Base-by-base conservation (phyloP, 2,888 invertebrate species). In the Drosophila heteroneura region DNA sequence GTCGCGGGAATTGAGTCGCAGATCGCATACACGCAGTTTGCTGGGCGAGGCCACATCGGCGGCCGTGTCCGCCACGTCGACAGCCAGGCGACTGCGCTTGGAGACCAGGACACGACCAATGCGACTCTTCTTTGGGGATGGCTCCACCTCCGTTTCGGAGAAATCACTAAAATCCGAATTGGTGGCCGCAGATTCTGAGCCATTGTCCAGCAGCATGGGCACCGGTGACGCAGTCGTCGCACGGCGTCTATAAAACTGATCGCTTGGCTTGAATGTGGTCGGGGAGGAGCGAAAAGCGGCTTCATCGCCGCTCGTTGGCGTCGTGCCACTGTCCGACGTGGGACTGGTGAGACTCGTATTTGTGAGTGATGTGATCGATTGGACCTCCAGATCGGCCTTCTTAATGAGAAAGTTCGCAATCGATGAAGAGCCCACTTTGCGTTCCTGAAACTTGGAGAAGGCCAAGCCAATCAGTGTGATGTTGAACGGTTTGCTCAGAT, bases 401-500 rank as follows among this genome's bases (percentile, higher is more conserved):
- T 96, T 96, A 92, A 96, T 95, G 60, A 97, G 94, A 91, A 96
- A 97, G 72, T 96, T 96, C 9, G 96, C 95, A 83, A 97, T 96
- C 19, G 96, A 96, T 85, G 96, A 95, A 77, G 95, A 95, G 2
- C 96, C 96, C 5, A 95, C 95, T 92, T 95, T 95, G 70, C 95
- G 94, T 59, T 93, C 97, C 84, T 96, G 96, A 91, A 97, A 97
- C 92, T 97, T 97, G 1, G 96, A 96, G 92, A 97, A 97, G 28
- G 97, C 96, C 88, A 97, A 94, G n/a, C 97, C 97, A 70, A 97
- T 94, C 63, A 97, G 93, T 0, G 97, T 97, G 85, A 97, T 95
- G 93, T 97, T 97, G 94, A 96, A 97, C 76, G 96, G 96, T 93
- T 96, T 96, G 35, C 95, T 94, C 79, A 96, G 94, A 91, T 96